phyloP scores from a whole-genome alignment of 1,140 invertebrate species.

The Lepidurus arcticus region DNA sequence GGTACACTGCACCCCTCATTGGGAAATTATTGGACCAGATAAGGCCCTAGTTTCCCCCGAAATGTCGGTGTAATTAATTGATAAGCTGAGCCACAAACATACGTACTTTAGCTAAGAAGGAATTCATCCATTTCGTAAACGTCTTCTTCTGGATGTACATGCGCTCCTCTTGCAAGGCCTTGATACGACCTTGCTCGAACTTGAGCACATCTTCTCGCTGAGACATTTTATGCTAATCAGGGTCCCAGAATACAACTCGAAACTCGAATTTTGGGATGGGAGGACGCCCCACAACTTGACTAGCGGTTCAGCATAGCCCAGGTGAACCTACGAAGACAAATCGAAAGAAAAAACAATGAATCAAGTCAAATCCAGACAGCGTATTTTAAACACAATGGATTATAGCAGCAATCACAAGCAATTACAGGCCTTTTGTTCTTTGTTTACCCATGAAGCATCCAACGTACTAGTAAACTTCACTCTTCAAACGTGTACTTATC shows the following conservation, averaged over 20 bases:
- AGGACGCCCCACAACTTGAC: constrained; percentile 3
- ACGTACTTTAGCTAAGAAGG: constrained; percentile 86
- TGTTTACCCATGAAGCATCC: no score
- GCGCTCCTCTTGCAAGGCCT: constrained; percentile 92
- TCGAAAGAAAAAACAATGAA: not conserved
- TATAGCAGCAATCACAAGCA: no score
- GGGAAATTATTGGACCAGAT: not conserved
- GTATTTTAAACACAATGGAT: not conserved
- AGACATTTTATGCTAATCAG: constrained; percentile 55
- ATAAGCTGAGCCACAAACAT: not conserved
- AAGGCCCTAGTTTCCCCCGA: not conserved
- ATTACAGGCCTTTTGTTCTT: no score
- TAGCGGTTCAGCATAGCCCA: constrained; percentile 17
- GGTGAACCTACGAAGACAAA: not conserved
- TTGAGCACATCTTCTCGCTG: constrained; percentile 84
- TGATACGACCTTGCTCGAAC: constrained; percentile 93
- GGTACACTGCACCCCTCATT: not conserved
- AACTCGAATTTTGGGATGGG: not conserved
- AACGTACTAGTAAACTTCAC: no score
- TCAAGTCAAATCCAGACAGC: not conserved
- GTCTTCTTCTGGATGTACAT: constrained; percentile 99
- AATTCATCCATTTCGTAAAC: constrained; percentile 99
- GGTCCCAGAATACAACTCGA: not conserved
- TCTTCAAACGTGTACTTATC: no score
- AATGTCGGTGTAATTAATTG: not conserved